Evolutionary conservation across 1,140 invertebrate species (phyloP), one percentile per base, ranked within the genome.

Genomic region (Leptonema lineaticorne): DNA sequence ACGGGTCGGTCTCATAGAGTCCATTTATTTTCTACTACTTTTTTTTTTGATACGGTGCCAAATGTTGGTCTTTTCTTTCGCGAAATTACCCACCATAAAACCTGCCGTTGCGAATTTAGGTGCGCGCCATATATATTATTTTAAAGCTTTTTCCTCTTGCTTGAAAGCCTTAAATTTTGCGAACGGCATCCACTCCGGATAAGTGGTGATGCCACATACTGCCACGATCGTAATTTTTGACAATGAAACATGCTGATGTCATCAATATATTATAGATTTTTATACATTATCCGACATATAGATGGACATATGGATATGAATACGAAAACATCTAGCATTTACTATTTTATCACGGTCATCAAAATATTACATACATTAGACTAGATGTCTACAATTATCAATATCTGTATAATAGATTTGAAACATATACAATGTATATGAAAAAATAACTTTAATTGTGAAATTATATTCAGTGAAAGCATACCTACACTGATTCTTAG

Each of bases 21-120:
- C 59, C 59, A 62, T 62, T 62, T 62, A 62, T 62, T 62, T 45
- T 24, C 37, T 53, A n/a, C n/a, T n/a, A n/a, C n/a, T n/a, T n/a
- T n/a, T 37, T 62, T 62, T 62, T 62, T 62, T 62, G 59, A 62
- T 62, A 16, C n/a, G 7, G 59, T 41, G 59, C 59, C 59, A 62
- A 45, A 59, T 26, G 29, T 45, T 33, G 59, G 59, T 62, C 30
- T 62, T 45, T 45, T 62, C 59, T 33, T 37, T 37, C 30, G 59
- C 30, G 59, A 62, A 62, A 62, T 62, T 62, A 45, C 59, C 59
- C 50, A 7, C 59, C 37, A 41, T 45, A 41, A 45, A 45, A 45
- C 37, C 59, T 27, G 30, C 59, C 59, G 59, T 62, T 62, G 59
- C 30, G 30, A 62, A 62, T 62, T 62, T 45, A 62, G 59, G 37